These are phyloP conservation scores for Ennomos erosarius DNA, from an alignment of 2,888 invertebrate species.

Conservation along the genomic window DNA sequence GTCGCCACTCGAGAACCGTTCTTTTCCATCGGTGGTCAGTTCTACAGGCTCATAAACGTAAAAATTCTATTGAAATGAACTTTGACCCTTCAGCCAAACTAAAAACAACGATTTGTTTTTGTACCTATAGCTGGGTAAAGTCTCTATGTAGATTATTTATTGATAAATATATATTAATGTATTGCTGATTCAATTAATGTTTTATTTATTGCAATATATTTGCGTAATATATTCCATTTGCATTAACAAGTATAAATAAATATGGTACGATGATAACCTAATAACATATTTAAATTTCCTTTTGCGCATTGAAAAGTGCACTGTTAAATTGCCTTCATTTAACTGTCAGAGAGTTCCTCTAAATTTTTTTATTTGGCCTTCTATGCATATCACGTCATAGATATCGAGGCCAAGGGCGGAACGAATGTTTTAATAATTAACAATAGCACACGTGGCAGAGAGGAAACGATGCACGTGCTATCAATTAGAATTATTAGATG, in stretches of 20 bases:
- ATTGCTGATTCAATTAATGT: too few relatives aligned
- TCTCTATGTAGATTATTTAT: too few relatives aligned
- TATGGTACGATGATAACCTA: slow-evolving; percentile 1
- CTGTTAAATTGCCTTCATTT: slow-evolving; percentile 65
- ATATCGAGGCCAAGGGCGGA: slow-evolving; percentile 58
- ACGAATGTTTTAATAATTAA: slow-evolving; percentile 76
- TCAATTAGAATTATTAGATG: slow-evolving; percentile 72
- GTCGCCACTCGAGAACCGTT: too few relatives aligned
- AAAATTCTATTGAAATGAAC: too few relatives aligned
- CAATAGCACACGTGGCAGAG: slow-evolving; percentile 75
- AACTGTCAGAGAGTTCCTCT: slow-evolving; percentile 63
- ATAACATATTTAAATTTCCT: slow-evolving; percentile 12
- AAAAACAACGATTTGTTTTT: too few relatives aligned
- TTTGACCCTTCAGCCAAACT: too few relatives aligned
- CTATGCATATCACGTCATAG: slow-evolving; percentile 54
- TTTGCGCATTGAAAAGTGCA: slow-evolving; percentile 23
- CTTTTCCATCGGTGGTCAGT: too few relatives aligned
- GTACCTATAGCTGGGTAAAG: too few relatives aligned
- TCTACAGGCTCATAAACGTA: too few relatives aligned
- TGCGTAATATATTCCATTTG: not conserved
- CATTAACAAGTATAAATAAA: not conserved
- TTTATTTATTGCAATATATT: too few relatives aligned
- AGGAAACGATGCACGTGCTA: slow-evolving; percentile 81
- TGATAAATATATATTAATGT: too few relatives aligned
- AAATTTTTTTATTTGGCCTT: slow-evolving; percentile 48